Percentiles rank a stretch among this genome's conserved stretches.
Conservation (phyloP, 2,797 vertebrate genomes). For the Artibeus jamaicensis region DNA sequence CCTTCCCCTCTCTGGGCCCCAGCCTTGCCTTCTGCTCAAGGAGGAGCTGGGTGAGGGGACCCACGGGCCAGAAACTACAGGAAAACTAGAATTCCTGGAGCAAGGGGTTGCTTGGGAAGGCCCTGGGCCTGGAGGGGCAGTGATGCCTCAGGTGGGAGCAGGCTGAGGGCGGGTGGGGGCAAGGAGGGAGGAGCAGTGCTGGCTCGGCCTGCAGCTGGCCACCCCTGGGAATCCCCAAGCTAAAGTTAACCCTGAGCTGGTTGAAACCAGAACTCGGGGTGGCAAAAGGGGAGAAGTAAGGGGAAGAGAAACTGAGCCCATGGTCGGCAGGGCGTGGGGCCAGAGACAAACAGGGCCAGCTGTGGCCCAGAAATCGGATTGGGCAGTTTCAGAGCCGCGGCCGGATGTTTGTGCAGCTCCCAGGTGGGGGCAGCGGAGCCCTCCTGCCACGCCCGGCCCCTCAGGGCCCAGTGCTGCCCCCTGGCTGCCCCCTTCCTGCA, state of each 20-base stretch:
- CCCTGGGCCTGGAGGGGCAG: neutral
- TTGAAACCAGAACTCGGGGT: slow-evolving; percentile 61
- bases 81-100: neutral
- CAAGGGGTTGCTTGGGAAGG: neutral
- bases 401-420: neutral
- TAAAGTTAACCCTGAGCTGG: slow-evolving; percentile 60
- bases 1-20: neutral
- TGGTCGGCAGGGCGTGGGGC: neutral
- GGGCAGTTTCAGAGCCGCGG: neutral
- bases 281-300: neutral
- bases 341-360: slow-evolving; percentile 50
- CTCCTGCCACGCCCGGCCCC: rapidly evolving
- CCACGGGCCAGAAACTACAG: neutral
- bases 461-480: neutral
- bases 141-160: neutral
- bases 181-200: neutral
- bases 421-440: neutral
- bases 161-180: neutral
- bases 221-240: slow-evolving; percentile 61
- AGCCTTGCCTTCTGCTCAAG: neutral
- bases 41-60: neutral
- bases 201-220: slow-evolving; percentile 50
- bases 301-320: slow-evolving; percentile 35
- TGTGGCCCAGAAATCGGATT: neutral
- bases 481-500: neutral